Conservation (phyloP, 2,113 vertebrate species). For the Peromyscus maniculatus region DNA sequence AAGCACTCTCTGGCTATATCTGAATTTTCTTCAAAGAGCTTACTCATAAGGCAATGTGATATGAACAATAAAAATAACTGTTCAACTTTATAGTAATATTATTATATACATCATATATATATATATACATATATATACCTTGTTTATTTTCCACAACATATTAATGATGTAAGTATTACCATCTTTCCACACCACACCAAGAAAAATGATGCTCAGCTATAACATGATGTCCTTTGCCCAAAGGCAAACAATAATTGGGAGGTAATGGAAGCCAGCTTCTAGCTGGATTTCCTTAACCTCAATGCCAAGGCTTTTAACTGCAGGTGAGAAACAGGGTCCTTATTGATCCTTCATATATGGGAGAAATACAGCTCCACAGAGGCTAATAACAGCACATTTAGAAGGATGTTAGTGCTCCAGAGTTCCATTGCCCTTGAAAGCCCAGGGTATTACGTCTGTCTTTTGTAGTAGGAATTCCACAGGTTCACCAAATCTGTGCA, state of each 20-base stretch:
- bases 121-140: neutral
- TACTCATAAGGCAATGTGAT: neutral
- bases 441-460: neutral
- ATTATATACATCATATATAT: neutral
- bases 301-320: neutral
- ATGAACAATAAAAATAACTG: neutral
- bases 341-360: neutral
- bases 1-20: neutral
- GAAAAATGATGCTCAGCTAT: slow-evolving; percentile 10
- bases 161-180: neutral
- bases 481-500: neutral
- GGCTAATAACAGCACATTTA: neutral
- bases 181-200: neutral
- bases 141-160: neutral
- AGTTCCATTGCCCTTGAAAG: slow-evolving; percentile 30
- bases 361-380: neutral
- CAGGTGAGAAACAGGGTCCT: neutral
- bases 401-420: neutral
- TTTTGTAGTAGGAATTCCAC: neutral
- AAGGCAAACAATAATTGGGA: neutral
- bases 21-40: neutral
- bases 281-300: neutral
- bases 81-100: neutral
- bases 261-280: slow-evolving; percentile 19
- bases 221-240: neutral